These are phyloP conservation scores for Lepisosteus osseus DNA, from an alignment of 2,113 vertebrate species.

Conservation along the genomic window DNA sequence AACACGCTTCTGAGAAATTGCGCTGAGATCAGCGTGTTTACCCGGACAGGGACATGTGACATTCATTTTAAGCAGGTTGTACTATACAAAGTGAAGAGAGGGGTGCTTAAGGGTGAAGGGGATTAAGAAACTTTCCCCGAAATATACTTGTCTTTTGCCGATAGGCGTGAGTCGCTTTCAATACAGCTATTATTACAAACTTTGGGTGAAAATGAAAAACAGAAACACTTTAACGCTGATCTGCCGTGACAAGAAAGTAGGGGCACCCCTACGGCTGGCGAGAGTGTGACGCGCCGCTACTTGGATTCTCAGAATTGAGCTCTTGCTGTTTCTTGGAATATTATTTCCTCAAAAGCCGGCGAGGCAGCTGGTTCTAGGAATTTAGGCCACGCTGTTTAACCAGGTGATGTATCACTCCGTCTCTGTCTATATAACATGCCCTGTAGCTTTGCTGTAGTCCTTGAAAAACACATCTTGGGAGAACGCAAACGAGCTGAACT, in stretches of 20 bases:
- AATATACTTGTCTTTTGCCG: no score
- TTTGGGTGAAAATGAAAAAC: no score
- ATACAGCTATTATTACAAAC: no score
- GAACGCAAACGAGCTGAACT: no score
- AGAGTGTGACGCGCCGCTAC: background rate
- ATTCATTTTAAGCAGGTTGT: background rate
- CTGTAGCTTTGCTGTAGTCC: background rate
- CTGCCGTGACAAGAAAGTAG: no score
- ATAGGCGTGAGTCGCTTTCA: no score
- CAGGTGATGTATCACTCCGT: background rate
- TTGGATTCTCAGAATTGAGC: background rate
- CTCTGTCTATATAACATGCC: background rate
- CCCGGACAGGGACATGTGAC: background rate
- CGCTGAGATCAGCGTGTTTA: background rate
- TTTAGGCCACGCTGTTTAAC: background rate
- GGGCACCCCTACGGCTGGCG: background rate
- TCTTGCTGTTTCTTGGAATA: background rate
- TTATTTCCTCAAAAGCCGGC: background rate
- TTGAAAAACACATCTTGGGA: no score
- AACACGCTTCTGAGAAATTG: background rate
- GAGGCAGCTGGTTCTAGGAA: conserved; percentile 3
- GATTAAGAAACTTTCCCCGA: no score
- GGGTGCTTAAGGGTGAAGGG: no score
- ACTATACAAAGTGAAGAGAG: no score
- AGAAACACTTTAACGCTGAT: no score